Conservation (phyloP, 1,140 invertebrate species). For the Drosophila arizonae region DNA sequence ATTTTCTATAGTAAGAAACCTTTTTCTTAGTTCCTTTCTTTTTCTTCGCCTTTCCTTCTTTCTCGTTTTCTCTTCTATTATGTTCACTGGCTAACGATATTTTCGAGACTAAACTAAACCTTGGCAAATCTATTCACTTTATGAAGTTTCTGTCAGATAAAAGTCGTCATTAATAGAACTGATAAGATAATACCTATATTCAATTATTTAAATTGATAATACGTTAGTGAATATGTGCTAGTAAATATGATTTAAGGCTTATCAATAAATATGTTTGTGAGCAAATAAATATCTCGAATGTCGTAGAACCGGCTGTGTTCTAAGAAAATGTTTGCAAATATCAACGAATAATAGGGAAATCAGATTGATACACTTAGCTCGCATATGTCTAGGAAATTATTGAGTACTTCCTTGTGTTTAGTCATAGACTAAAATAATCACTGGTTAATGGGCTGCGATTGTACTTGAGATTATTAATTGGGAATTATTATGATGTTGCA, state of each 20-base stretch:
- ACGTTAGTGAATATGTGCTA: not conserved
- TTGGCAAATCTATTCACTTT: not conserved
- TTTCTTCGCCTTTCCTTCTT: not conserved
- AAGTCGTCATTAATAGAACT: not conserved
- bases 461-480: not conserved
- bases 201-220: conserved; percentile 33
- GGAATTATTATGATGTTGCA: not conserved
- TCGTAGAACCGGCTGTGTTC: not conserved
- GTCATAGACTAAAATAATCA: not conserved
- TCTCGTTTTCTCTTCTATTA: not conserved
- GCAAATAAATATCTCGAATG: not conserved
- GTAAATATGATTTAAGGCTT: conserved; percentile 3
- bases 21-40: not conserved
- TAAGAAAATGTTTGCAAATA: not conserved
- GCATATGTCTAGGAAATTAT: not conserved
- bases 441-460: not conserved
- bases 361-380: conserved; percentile 11
- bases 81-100: conserved; percentile 5
- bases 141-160: conserved; percentile 16
- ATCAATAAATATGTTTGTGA: not conserved
- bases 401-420: conserved; percentile 18
- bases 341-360: conserved; percentile 1
- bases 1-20: not conserved
- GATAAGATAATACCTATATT: conserved; percentile 37
- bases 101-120: conserved; percentile 13